Evolutionary conservation across 2,113 vertebrate genomes (phyloP).

Genomic region (Oceanodroma tethys): DNA sequence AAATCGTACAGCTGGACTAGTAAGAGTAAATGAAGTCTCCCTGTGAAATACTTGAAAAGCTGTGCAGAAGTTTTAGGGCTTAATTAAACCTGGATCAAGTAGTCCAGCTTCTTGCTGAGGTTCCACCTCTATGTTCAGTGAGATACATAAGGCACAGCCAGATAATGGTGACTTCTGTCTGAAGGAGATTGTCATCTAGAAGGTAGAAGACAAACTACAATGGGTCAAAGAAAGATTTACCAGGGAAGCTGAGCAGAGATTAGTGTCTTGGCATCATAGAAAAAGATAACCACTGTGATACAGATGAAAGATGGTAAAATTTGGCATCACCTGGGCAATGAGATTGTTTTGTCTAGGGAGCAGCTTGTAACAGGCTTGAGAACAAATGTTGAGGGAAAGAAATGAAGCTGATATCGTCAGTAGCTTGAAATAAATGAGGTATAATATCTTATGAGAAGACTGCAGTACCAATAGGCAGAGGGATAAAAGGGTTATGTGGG

Average conservation of each 20-base stretch:
- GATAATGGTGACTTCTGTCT: not conserved
- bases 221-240: not conserved
- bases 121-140: not conserved
- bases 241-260: not conserved
- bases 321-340: not conserved
- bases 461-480: not conserved
- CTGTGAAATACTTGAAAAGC: not conserved
- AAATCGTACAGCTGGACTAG: not conserved
- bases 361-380: not conserved
- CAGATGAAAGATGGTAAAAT: not conserved
- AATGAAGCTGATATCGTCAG: fast-evolving
- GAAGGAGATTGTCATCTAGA: not conserved
- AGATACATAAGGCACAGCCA: too few species aligned
- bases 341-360: not conserved
- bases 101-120: not conserved
- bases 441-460: not conserved
- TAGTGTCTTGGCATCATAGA: not conserved
- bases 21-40: not conserved
- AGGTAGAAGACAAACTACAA: not conserved
- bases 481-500: not conserved
- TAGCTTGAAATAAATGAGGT: not conserved
- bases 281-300: not conserved
- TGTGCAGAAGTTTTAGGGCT: not conserved
- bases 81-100: not conserved
- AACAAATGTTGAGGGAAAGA: not conserved